Evolutionary conservation across 2,797 vertebrate genomes (phyloP).

Genomic region (Esox lucius): DNA sequence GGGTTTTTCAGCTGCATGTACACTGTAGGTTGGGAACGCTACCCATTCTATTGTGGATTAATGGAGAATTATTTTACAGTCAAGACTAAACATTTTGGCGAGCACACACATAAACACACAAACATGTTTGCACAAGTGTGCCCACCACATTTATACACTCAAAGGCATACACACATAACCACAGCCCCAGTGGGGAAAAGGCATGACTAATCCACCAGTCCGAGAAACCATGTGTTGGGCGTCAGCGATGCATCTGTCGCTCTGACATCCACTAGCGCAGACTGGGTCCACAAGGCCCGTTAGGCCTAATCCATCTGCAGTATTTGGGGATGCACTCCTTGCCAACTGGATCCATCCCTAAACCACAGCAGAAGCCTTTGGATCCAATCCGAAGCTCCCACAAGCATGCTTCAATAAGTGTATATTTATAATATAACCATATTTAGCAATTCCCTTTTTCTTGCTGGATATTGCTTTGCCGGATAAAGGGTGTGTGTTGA

Average conservation of each 20-base stretch:
- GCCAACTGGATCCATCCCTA: constrained; percentile 66
- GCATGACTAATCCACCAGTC: constrained; percentile 67
- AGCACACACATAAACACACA: neutral
- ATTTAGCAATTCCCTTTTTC: constrained; percentile 36
- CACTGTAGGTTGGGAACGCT: constrained; percentile 4
- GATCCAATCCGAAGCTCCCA: constrained; percentile 39
- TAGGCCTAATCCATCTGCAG: constrained; percentile 69
- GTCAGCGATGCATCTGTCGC: constrained; percentile 66
- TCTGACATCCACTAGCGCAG: constrained; percentile 58
- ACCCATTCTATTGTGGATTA: constrained; percentile 21
- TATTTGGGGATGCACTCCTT: constrained; percentile 56
- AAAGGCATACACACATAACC: neutral
- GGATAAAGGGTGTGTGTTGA: constrained; percentile 52
- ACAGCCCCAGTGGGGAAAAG: constrained; percentile 29
- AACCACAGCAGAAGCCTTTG: constrained; percentile 57
- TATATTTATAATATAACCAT: constrained; percentile 48
- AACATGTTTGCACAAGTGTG: neutral
- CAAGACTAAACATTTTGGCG: neutral
- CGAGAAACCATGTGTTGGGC: constrained; percentile 67
- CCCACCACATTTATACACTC: neutral
- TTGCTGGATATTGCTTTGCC: constrained; percentile 26
- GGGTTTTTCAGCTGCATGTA: neutral
- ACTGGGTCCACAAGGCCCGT: constrained; percentile 45
- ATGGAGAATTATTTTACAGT: neutral
- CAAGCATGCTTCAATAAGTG: constrained; percentile 57